phyloP scores from a whole-genome alignment of 2,797 vertebrate species.

The Coranthus polyacanthus region DNA sequence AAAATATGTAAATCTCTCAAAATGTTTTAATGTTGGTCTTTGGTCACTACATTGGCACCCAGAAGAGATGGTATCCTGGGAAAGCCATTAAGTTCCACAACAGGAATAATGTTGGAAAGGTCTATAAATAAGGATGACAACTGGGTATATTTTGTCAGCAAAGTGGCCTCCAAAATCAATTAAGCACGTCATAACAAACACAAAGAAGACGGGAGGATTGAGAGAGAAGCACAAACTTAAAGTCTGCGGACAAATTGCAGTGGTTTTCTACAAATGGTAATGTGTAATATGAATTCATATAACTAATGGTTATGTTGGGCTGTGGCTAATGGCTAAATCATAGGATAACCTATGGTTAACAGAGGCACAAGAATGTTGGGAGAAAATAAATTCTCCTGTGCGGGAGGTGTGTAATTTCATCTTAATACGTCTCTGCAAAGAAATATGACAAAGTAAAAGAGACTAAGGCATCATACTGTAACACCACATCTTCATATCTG shows the following conservation, averaged over 20 bases:
- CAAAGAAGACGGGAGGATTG: constrained; percentile 14
- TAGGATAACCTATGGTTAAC: constrained; percentile 67
- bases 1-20: constrained; percentile 6
- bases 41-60: constrained; percentile 29
- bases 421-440: constrained; percentile 32
- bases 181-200: constrained; percentile 49
- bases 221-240: constrained; percentile 44
- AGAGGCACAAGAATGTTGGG: constrained; percentile 64
- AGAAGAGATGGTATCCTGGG: constrained; percentile 25
- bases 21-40: constrained; percentile 30
- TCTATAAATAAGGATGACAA: constrained; percentile 46
- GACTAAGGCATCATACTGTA: constrained; percentile 28
- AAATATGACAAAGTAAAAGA: constrained; percentile 41
- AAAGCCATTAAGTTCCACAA: constrained; percentile 32
- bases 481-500: constrained; percentile 41
- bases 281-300: constrained; percentile 63
- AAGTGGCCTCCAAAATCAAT: constrained; percentile 28
- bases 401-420: constrained; percentile 58
- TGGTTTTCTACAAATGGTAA: constrained; percentile 67
- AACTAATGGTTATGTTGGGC: constrained; percentile 65
- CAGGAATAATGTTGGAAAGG: constrained; percentile 26
- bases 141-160: constrained; percentile 34
- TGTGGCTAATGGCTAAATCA: constrained; percentile 69
- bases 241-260: constrained; percentile 66
- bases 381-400: constrained; percentile 52